phyloP scores from a whole-genome alignment of 2,797 vertebrate genomes.

The Acropternis orthonyx region DNA sequence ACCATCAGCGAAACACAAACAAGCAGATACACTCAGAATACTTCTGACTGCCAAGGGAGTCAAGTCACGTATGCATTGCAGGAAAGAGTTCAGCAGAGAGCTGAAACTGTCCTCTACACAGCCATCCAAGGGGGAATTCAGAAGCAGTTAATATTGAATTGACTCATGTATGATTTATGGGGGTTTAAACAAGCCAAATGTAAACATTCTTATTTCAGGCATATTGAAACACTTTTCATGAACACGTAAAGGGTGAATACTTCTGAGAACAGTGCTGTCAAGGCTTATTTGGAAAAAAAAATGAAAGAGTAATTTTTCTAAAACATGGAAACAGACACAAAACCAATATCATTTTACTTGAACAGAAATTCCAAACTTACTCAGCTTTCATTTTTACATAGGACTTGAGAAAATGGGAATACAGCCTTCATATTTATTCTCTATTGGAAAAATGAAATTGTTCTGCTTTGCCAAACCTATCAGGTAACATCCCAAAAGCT shows the following conservation, averaged over 20 bases:
- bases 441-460: background rate
- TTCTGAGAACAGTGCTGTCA: background rate
- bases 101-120: background rate
- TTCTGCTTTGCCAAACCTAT: background rate
- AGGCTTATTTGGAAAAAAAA: background rate
- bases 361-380: background rate
- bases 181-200: background rate
- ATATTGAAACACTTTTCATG: background rate
- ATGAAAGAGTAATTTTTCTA: background rate
- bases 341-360: background rate
- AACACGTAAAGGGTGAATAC: background rate
- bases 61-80: fast-evolving
- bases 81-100: background rate
- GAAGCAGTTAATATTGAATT: background rate
- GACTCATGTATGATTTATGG: background rate
- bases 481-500: background rate
- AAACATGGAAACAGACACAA: background rate
- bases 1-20: fast-evolving
- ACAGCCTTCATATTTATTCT: background rate
- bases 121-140: fast-evolving
- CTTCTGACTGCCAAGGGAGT: background rate
- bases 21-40: background rate
- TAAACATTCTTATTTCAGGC: background rate
- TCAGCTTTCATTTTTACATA: background rate
- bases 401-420: background rate